Percentiles rank a stretch among this genome's conserved stretches.
These are phyloP conservation scores for Enoplosus armatus DNA, from an alignment of 2,797 vertebrate genomes.

Conservation along the genomic window DNA sequence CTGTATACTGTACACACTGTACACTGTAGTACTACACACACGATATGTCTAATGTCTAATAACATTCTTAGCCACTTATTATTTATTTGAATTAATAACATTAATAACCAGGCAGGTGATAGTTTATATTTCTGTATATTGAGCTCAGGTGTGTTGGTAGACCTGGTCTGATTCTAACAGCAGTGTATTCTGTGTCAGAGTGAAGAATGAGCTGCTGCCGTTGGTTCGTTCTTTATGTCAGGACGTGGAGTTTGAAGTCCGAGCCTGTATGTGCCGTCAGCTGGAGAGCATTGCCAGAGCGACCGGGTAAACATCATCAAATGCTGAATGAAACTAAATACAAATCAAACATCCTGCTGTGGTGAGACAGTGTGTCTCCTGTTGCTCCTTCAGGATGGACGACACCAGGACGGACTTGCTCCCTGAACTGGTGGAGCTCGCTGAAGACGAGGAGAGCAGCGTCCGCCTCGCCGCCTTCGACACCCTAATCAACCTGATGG, in stretches of 20 bases:
- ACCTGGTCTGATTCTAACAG: conserved; percentile 7
- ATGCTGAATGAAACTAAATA: neutral
- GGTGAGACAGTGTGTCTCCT: neutral
- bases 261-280: conserved; percentile 93
- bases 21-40: neutral
- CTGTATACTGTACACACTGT: too few relatives aligned
- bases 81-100: neutral
- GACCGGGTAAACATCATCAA: conserved; percentile 85
- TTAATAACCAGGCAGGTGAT: neutral
- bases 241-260: conserved; percentile 94
- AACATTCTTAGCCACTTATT: neutral
- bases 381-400: conserved; percentile 85
- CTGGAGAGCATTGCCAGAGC: conserved; percentile 93
- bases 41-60: neutral
- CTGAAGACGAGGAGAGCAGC: conserved; percentile 90
- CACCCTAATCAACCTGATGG: conserved; percentile 92
- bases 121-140: neutral
- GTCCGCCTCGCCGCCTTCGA: conserved; percentile 95
- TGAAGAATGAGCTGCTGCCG: conserved; percentile 94
- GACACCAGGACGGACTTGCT: conserved; percentile 91
- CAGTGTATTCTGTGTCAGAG: conserved; percentile 77
- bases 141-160: neutral
- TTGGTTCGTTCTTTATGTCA: conserved; percentile 93
- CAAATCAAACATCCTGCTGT: neutral
- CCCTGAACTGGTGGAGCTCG: conserved; percentile 92